Base-by-base conservation (phyloP, 2,888 invertebrate genomes). In the Microplitis deprimator region DNA sequence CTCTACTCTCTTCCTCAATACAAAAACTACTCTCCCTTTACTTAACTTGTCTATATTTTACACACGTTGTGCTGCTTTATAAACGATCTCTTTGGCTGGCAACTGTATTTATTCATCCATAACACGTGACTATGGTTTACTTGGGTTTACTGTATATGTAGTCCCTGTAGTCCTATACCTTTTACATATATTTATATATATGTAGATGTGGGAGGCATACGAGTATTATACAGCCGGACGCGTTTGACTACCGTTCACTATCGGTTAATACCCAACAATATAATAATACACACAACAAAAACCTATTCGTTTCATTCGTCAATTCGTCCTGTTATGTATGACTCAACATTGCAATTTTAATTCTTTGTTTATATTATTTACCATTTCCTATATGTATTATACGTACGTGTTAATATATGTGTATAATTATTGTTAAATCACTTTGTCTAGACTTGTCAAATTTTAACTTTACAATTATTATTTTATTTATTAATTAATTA, bases 41-140 rank as follows among this genome's bases (percentile, higher is more conserved):
- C 38, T 40, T 6, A 39, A 20, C 60, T 67, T 68, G 29, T 72
- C 59, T 50, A 50, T 17, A n/a, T 39, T 62, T 68, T 40, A 20
- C 64, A 17, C 39, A 41, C 69, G 39, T 61, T 62, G 41, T 17
- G 41, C 41, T 38, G 69, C 59, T 64, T 75, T 73, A 68, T 29
- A 20, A 65, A 62, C 64, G 50, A 38, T 50, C 70, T 61, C 50
- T 71, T 64, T 65, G 65, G 38, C 64, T 20, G 29, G 59, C 72
- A 67, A 75, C 68, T 77, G 78, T 76, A 82, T 83, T 83, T 84
- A 82, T 84, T 84, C 82, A 84, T 79, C 80, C 81, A 80, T 82
- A 75, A 82, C 79, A 79, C 79, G 40, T 73, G 64, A 39, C 39
- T 72, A 64, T 61, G n/a, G 29, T 29, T 29, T 29, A 29, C 50